Conservation (phyloP, 2,113 vertebrate genomes). For the Cinclus mexicanus region DNA sequence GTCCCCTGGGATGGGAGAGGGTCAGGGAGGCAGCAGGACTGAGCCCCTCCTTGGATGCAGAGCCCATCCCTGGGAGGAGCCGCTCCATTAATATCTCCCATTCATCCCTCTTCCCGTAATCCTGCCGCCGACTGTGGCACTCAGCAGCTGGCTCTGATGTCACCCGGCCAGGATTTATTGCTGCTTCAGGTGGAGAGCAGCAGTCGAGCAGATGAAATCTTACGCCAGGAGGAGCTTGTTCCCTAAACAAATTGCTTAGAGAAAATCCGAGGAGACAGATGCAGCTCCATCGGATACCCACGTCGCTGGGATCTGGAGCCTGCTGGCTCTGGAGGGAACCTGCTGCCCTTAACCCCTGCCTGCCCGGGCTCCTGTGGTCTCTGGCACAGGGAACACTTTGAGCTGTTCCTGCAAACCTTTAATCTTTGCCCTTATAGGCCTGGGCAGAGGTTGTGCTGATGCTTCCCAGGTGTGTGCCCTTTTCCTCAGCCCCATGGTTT, state of each 20-base stretch:
- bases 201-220: slow-evolving; percentile 37
- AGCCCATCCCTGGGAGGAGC: background rate
- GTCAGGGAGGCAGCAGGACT: background rate
- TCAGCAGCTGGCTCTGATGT: slow-evolving; percentile 64
- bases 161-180: slow-evolving; percentile 42
- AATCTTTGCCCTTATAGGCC: background rate
- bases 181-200: slow-evolving; percentile 66
- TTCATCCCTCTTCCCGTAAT: slow-evolving; percentile 37
- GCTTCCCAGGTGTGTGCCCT: background rate
- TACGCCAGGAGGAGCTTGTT: slow-evolving; percentile 47
- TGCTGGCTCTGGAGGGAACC: background rate
- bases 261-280: slow-evolving; percentile 50
- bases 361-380: background rate
- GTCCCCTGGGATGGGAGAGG: background rate
- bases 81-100: background rate
- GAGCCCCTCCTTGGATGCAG: slow-evolving; percentile 2
- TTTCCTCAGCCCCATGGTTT: background rate
- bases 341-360: background rate
- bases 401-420: background rate
- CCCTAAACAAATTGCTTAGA: slow-evolving; percentile 47
- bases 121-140: background rate
- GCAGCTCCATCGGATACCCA: background rate
- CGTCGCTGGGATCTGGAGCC: background rate
- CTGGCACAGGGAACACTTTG: rapidly evolving
- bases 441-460: background rate